phyloP scores from a whole-genome alignment of 2,113 vertebrate species.

The Talpa occidentalis region DNA sequence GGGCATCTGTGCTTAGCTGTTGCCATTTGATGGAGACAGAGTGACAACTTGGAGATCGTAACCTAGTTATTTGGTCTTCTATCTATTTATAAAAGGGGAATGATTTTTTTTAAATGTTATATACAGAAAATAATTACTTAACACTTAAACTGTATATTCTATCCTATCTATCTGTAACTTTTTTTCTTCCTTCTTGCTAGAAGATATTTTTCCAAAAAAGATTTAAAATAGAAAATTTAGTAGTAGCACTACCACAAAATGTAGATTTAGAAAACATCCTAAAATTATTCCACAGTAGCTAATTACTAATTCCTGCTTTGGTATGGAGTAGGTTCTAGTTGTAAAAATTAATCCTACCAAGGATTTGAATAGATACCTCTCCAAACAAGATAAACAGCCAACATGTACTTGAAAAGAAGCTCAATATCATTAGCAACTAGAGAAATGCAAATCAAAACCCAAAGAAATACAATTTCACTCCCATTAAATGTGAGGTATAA shows the following conservation, averaged over 20 bases:
- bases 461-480: neutral
- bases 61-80: slow-evolving; percentile 85
- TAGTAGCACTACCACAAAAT: neutral
- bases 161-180: neutral
- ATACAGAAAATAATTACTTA: neutral
- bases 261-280: slow-evolving; percentile 18
- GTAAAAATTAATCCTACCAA: slow-evolving; percentile 34
- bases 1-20: slow-evolving; percentile 81
- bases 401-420: neutral
- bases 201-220: slow-evolving; percentile 4
- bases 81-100: slow-evolving; percentile 83
- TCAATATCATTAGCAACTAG: neutral
- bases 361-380: neutral
- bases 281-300: slow-evolving; percentile 29
- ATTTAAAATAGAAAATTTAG: neutral
- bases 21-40: slow-evolving; percentile 93
- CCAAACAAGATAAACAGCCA: neutral
- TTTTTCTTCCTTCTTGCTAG: neutral
- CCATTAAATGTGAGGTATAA: neutral
- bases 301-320: neutral
- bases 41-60: slow-evolving; percentile 88
- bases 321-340: neutral
- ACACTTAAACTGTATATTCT: neutral
- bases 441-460: neutral
- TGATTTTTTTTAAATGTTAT: neutral